Percentiles rank a stretch among this genome's conserved stretches.
phyloP scores from a whole-genome alignment of 2,888 invertebrate species.

The Erebia palarica region DNA sequence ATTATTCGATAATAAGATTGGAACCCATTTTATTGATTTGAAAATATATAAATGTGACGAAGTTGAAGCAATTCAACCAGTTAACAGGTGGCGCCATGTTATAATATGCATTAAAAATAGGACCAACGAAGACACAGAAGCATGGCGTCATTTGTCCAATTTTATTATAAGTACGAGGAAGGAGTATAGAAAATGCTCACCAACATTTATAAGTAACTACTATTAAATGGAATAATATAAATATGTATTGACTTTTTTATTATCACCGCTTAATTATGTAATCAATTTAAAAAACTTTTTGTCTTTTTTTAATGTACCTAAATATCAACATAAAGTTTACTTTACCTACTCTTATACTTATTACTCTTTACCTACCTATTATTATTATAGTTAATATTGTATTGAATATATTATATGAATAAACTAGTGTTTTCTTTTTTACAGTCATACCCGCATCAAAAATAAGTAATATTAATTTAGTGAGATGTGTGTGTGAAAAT shows the following conservation, averaged over 20 bases:
- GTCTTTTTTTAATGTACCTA: background rate
- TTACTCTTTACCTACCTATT: too few species aligned
- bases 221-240: background rate
- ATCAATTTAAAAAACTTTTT: background rate
- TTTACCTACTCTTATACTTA: background rate
- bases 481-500: slow-evolving; percentile 7
- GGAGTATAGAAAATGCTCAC: background rate
- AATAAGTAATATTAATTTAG: background rate
- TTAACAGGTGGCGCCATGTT: slow-evolving; percentile 5
- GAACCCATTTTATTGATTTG: background rate
- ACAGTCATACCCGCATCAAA: background rate
- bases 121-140: background rate
- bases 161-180: background rate
- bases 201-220: slow-evolving; percentile 2
- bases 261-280: background rate
- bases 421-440: background rate
- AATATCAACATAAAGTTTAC: background rate
- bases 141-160: background rate
- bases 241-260: background rate
- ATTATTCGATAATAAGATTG: background rate
- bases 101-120: background rate
- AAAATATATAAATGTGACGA: background rate
- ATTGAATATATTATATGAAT: background rate
- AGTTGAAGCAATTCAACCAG: background rate
- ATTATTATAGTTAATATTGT: background rate